phyloP scores from a whole-genome alignment of 2,113 vertebrate species.

The Accipiter cooperii region DNA sequence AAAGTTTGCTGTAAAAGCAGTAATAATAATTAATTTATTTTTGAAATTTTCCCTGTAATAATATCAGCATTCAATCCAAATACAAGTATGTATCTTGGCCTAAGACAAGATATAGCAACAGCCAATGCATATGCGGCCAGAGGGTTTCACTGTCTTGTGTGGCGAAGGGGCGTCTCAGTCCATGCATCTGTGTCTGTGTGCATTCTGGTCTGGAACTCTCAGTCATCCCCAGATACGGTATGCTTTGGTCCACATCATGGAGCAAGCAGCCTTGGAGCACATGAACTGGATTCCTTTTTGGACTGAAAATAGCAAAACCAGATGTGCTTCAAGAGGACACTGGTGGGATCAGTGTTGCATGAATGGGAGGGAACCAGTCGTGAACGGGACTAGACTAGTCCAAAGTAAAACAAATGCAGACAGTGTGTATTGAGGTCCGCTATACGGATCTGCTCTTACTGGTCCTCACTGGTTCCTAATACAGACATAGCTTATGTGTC shows the following conservation, averaged over 20 bases:
- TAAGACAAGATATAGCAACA: background rate
- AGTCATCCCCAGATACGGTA: background rate
- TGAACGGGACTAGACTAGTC: background rate
- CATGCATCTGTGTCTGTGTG: background rate
- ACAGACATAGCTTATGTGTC: background rate
- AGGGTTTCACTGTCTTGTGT: background rate
- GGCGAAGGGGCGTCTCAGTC: background rate
- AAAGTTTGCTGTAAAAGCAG: background rate
- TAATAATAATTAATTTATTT: background rate
- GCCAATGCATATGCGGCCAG: background rate
- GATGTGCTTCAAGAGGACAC: background rate
- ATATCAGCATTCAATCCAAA: background rate
- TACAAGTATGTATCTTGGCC: background rate
- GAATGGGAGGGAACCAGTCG: background rate
- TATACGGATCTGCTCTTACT: background rate
- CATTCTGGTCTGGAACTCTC: background rate
- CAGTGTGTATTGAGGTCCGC: background rate
- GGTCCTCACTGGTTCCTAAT: background rate
- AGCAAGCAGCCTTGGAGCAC: background rate
- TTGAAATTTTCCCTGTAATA: background rate
- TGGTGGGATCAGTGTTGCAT: background rate
- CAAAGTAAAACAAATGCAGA: background rate
- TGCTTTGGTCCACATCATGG: background rate
- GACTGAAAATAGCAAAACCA: background rate
- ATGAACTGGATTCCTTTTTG: background rate